Evolutionary conservation across 2,888 invertebrate genomes (phyloP), one percentile per base, ranked within the genome.

Genomic region (Desoria tigrina): DNA sequence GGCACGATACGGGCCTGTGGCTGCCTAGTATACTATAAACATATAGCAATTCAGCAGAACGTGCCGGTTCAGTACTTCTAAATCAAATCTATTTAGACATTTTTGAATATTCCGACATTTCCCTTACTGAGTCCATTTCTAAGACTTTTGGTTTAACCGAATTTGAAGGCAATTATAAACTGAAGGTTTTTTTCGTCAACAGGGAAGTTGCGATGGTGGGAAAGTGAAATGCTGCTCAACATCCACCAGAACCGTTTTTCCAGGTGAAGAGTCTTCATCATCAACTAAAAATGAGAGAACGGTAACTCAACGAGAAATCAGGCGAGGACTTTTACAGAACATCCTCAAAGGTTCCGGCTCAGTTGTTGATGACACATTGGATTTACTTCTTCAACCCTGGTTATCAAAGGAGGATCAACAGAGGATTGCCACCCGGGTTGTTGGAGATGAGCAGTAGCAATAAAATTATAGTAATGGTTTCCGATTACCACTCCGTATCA

Each of bases 311-410:
- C 56, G 68, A 11, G 63, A 71, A 42, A 60, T 74, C n/a, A 63
- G 74, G 32, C 61, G 64, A 50, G 72, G 70, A 32, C 66, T 76
- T 16, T 59, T 74, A 16, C 65, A 69, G 54, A 67, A 74, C 56
- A 76, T 76, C 54, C 61, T 74, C n/a, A 60, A 68, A 50, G 76
- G 74, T 9, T 62, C 67, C 6, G 64, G 66, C 23, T 69, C 66
- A 21, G 28, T 76, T 9, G 60, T 76, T 23, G 76, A 76, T 61
- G 74, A 76, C 64, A 70, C 76, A 6, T 54, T 76, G 27, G 76
- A 76, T 65, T 65, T 76, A 27, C 9, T 74, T 49, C 68, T 76
- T 45, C 70, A 69, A 7, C 73, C 71, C 14, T 76, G 62, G 42
- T 59, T 74, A 23, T 73, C 69, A 7, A 60, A 68, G 62, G 74